Percentiles rank a stretch among this genome's conserved stretches.
Evolutionary conservation across 2,113 vertebrate genomes (phyloP).

Genomic region (Pardalotus punctatus): DNA sequence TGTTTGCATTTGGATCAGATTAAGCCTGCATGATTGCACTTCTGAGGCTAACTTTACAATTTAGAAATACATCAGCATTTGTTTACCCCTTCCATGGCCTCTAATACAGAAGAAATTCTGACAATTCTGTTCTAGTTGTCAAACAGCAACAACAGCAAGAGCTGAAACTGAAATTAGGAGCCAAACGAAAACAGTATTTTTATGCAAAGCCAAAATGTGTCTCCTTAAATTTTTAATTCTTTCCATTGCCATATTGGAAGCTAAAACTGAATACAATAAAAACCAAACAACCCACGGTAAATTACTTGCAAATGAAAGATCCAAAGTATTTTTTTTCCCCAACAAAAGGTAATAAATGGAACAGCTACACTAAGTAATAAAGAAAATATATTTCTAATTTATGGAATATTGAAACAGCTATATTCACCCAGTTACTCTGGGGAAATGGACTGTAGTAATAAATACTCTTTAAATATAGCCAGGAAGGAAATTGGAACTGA

Average conservation of each 20-base stretch:
- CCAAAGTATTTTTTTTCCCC: neutral
- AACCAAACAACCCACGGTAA: neutral
- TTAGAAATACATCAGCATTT: neutral
- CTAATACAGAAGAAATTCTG: neutral
- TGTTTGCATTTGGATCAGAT: neutral
- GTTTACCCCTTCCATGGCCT: neutral
- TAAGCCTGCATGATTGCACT: neutral
- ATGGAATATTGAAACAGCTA: neutral
- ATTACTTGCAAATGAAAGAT: neutral
- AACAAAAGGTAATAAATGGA: neutral
- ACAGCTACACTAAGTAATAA: neutral
- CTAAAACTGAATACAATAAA: neutral
- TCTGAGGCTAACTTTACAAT: neutral
- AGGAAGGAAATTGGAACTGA: constrained; percentile 29
- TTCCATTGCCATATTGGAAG: neutral
- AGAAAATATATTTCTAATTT: constrained; percentile 23
- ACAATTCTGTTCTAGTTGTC: neutral
- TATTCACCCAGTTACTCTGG: neutral
- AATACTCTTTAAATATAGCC: neutral
- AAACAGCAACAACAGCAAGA: neutral
- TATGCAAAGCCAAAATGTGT: neutral
- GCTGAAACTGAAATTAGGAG: neutral
- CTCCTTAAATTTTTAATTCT: neutral
- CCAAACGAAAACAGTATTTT: neutral
- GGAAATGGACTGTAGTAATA: constrained; percentile 20